phyloP scores from a whole-genome alignment of 2,888 invertebrate species.

The Phanerotoma sp. region DNA sequence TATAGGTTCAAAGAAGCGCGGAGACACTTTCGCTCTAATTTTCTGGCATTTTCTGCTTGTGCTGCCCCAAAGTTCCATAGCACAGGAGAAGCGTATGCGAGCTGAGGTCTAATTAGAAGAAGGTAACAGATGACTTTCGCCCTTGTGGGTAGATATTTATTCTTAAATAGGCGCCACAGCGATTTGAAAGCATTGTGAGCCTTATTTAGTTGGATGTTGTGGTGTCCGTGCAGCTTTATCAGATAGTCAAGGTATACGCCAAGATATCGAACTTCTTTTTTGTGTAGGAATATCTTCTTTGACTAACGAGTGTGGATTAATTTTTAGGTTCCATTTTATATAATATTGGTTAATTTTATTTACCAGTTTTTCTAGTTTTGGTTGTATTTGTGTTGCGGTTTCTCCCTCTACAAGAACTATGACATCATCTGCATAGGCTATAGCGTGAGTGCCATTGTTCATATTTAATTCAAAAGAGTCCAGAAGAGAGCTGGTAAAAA shows the following conservation, averaged over 20 bases:
- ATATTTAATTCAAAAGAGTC: constrained; percentile 16
- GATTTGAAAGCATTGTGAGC: neutral
- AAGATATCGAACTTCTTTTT: constrained; percentile 19
- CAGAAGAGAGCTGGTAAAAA: constrained; percentile 20
- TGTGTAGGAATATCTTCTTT: constrained; percentile 2
- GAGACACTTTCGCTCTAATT: too few relatives aligned
- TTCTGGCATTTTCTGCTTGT: too few relatives aligned
- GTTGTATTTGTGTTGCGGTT: neutral
- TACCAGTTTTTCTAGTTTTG: constrained; percentile 2
- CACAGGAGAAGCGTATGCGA: too few relatives aligned
- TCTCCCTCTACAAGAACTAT: constrained; percentile 11
- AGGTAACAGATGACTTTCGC: neutral
- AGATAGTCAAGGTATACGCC: constrained; percentile 18
- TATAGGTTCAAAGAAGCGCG: too few relatives aligned
- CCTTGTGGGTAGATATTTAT: neutral
- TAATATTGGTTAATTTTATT: constrained; percentile 21
- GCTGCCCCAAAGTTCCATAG: too few relatives aligned
- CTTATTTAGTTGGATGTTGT: constrained; percentile 11
- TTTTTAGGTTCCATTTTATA: constrained; percentile 19
- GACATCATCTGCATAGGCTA: constrained; percentile 28
- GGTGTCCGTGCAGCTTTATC: neutral
- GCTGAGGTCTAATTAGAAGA: too few relatives aligned
- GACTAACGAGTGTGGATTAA: constrained; percentile 16
- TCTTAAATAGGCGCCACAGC: constrained; percentile 2
- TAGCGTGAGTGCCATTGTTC: neutral